Conservation (phyloP, 2,113 vertebrate species). For the Psammodynastes pulverulentus region DNA sequence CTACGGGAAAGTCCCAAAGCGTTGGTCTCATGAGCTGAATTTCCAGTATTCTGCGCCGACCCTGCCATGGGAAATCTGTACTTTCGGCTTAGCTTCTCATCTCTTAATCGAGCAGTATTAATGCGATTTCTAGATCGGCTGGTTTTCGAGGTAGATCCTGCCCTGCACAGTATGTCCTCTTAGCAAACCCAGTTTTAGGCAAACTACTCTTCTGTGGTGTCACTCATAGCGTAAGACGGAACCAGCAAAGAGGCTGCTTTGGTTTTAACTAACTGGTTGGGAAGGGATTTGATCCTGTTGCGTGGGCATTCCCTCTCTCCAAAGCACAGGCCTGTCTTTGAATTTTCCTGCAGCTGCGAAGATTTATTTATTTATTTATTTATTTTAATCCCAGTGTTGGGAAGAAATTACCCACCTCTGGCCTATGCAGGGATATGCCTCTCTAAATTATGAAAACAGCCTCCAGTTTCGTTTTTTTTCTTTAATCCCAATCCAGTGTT, state of each 20-base stretch:
- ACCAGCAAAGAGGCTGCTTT: conserved; percentile 22
- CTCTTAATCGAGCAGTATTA: conserved; percentile 50
- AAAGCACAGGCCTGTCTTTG: neutral
- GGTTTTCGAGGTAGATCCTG: conserved; percentile 45
- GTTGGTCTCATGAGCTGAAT: conserved; percentile 46
- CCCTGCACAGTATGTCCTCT: conserved; percentile 34
- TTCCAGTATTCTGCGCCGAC: conserved; percentile 59
- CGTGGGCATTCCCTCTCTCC: neutral
- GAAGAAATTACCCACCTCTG: neutral
- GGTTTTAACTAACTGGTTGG: conserved; percentile 34
- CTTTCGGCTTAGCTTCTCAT: conserved; percentile 51
- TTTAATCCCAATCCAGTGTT: neutral
- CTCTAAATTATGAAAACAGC: neutral
- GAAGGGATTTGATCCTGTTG: neutral
- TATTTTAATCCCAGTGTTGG: neutral
- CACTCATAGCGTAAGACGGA: conserved; percentile 7
- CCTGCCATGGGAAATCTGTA: conserved; percentile 44
- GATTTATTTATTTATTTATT: too few species aligned
- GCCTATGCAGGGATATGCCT: too few species aligned
- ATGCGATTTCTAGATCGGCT: conserved; percentile 1
- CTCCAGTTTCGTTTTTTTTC: neutral
- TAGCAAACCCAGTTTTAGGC: conserved; percentile 28
- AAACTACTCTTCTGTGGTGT: conserved; percentile 18
- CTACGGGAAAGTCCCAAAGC: conserved; percentile 36
- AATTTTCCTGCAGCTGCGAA: neutral